A percentile compares a stretch with the other conserved stretches of the same genome.
These are phyloP conservation scores for Agelastica alni DNA, from an alignment of 2,888 invertebrate genomes.

Conservation along the genomic window DNA sequence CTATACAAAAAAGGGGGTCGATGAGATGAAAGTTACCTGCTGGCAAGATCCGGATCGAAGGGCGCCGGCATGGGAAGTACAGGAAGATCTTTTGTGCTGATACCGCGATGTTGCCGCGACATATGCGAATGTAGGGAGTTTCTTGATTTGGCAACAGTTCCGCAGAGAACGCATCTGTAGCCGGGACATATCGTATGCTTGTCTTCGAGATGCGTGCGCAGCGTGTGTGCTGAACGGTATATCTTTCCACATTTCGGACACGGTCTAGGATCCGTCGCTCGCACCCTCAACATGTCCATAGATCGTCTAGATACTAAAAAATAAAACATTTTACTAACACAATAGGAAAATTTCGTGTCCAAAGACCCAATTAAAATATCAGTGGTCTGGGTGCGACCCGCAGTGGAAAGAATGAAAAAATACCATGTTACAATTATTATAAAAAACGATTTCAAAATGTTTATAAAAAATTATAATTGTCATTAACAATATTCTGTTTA, in stretches of 20 bases:
- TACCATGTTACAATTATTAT: too few relatives aligned
- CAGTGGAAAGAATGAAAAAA: conserved; percentile 22
- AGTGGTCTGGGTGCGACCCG: too few relatives aligned
- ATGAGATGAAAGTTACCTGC: conserved; percentile 60
- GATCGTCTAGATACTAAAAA: conserved; percentile 74
- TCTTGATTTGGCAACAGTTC: conserved; percentile 89
- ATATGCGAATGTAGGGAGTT: conserved; percentile 93
- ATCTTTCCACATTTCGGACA: conserved; percentile 94
- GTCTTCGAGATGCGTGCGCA: conserved; percentile 89
- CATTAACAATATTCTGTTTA: too few relatives aligned
- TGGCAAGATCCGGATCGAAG: conserved; percentile 88
- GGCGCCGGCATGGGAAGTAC: conserved; percentile 91
- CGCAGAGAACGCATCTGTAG: conserved; percentile 88
- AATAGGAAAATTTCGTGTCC: too few relatives aligned
- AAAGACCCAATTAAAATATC: too few relatives aligned
- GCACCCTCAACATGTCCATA: conserved; percentile 81
- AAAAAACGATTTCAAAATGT: too few relatives aligned
- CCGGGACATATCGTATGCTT: conserved; percentile 93
- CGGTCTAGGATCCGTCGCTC: conserved; percentile 89
- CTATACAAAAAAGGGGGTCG: not conserved
- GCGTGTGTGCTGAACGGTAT: conserved; percentile 87
- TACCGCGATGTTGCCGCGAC: conserved; percentile 91
- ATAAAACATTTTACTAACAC: too few relatives aligned
- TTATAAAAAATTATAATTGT: not conserved
- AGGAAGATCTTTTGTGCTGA: conserved; percentile 90